Conservation (phyloP, 2,888 invertebrate species). For the Arenicola marina region DNA sequence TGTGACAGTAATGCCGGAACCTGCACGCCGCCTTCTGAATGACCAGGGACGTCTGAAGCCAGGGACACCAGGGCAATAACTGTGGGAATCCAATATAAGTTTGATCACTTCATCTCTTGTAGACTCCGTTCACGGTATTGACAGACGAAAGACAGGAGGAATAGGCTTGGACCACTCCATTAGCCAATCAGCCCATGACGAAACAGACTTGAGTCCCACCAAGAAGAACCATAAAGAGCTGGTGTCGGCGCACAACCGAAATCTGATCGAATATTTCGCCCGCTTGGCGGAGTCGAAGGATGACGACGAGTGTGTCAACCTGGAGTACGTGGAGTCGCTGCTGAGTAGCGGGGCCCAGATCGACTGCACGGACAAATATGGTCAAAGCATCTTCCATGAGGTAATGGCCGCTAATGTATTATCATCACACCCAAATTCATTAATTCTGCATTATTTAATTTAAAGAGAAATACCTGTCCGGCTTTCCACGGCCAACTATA, state of each 20-base stretch:
- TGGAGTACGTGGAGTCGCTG: conserved; percentile 50
- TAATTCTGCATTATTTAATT: too few relatives aligned
- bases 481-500: too few relatives aligned
- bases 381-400: conserved; percentile 59
- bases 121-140: too few relatives aligned
- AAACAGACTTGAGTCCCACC: not conserved
- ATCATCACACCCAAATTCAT: not conserved
- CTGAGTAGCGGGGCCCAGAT: conserved; percentile 50
- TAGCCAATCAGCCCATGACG: not conserved
- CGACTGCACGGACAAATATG: conserved; percentile 53
- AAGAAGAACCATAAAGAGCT: conserved; percentile 7
- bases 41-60: too few relatives aligned
- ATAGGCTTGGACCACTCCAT: not conserved
- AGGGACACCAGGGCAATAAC: too few relatives aligned
- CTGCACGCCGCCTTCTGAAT: too few relatives aligned
- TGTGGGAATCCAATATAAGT: too few relatives aligned
- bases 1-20: too few relatives aligned
- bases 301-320: conserved; percentile 45
- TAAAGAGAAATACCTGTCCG: too few relatives aligned
- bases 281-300: conserved; percentile 43
- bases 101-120: too few relatives aligned
- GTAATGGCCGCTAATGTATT: conserved; percentile 31
- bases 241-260: conserved; percentile 37
- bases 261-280: conserved; percentile 55
- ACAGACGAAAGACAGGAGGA: not conserved